Base-by-base conservation (phyloP, 2,888 invertebrate genomes). In the Melinopterus prodromus region DNA sequence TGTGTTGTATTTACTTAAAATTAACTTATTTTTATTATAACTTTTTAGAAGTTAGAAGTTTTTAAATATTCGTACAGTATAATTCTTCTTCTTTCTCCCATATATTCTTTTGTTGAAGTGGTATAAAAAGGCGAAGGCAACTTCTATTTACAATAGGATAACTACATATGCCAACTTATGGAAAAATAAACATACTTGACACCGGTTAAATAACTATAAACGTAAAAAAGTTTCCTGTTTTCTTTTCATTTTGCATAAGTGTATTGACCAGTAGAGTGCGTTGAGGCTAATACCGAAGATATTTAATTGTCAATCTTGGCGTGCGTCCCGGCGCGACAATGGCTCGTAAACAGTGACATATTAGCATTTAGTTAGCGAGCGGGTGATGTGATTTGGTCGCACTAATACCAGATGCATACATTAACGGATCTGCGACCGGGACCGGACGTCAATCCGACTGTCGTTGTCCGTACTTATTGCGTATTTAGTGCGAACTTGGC, bases 391-490 rank as follows among this genome's bases (percentile, higher is more conserved):
- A 86, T 86, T 86, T 84, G 86, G 83, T 83, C 83, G 83, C 84
- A 82, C 84, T 85, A 86, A 86, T 86, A 85, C 86, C 84, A 84
- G 84, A 83, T 85, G 86, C 86, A 86, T 86, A 85, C 84, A 86
- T 85, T 86, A 85, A 82, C 82, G 81, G 81, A 83, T 82, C 82
- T 82, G 81, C 77, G 81, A 81, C 83, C 82, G 81, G 81, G 80
- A 7, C 9, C 78, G 83, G 81, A 83, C 84, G 85, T 86, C 86
- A 84, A 82, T 85, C 83, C 83, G 84, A 84, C 86, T 86, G 87
- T 86, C 86, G 86, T 83, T 84, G 84, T 84, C 83, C 84, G 85
- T 85, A 87, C 86, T 87, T 87, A 87, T 86, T 86, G 87, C 86
- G 86, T 86, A 86, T 86, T 86, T 86, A 85, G 85, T 75, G 38